A percentile compares a stretch with the other conserved stretches of the same genome.
These are phyloP conservation scores for Bombus waltoni DNA, from an alignment of 1,140 invertebrate genomes.

Conservation along the genomic window DNA sequence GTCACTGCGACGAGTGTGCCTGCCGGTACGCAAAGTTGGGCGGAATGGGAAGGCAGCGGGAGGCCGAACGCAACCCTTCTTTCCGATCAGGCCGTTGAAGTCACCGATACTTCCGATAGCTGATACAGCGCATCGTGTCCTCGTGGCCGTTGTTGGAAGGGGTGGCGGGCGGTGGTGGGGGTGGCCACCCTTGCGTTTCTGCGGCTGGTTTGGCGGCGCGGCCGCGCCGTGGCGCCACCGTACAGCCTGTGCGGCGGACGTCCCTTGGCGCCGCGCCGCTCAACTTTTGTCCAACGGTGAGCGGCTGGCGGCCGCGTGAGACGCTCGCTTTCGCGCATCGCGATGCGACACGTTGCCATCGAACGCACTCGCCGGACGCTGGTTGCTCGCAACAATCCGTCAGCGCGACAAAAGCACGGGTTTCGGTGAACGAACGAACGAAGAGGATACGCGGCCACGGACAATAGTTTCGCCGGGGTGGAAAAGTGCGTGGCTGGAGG, in stretches of 20 bases:
- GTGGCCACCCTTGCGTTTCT: conserved; percentile 78
- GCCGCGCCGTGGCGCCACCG: conserved; percentile 77
- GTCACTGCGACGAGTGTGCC: neutral
- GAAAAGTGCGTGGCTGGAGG: conserved; percentile 80
- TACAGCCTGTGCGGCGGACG: conserved; percentile 70
- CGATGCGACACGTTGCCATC: neutral
- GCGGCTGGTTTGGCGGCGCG: conserved; percentile 51
- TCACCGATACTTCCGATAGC: conserved; percentile 83
- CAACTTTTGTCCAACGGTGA: conserved; percentile 73
- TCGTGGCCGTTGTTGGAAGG: conserved; percentile 69
- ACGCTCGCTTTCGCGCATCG: conserved; percentile 4
- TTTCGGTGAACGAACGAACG: neutral
- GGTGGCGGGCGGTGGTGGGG: conserved; percentile 66
- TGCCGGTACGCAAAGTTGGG: too few relatives aligned
- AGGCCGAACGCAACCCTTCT: conserved; percentile 70
- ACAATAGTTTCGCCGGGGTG: conserved; percentile 75
- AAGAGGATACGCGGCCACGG: conserved; percentile 1
- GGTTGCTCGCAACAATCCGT: too few relatives aligned
- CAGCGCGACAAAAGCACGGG: neutral
- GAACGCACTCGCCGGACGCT: too few relatives aligned
- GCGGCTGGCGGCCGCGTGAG: neutral
- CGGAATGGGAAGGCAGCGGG: neutral
- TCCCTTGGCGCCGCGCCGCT: conserved; percentile 62
- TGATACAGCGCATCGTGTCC: conserved; percentile 73
- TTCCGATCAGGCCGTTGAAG: conserved; percentile 83